Base-by-base conservation (phyloP, 1,140 invertebrate genomes). In the Musca vetustissima region DNA sequence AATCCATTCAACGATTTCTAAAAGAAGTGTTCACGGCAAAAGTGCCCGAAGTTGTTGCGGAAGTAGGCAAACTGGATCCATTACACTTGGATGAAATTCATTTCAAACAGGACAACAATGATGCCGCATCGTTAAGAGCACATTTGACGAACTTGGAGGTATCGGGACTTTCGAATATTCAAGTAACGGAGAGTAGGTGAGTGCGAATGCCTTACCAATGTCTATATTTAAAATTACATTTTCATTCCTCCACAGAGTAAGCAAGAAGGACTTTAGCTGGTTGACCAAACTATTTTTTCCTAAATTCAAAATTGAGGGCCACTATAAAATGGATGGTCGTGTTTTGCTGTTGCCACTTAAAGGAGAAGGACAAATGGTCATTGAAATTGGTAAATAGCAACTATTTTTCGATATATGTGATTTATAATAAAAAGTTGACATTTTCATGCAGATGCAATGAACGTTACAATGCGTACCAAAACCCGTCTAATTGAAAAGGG, bases 271-370 rank as follows among this genome's bases (percentile, higher is more conserved):
- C 11, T 89, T 88, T 72, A 85, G 86, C 71, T 90, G 89, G 81
- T 85, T 86, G 61, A 90, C 89, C 0, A 87, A 86, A 78, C 76
- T 90, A 15, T 80, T 83, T 67, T 75, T 90, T 2, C 88, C 88
- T 17, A 86, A 87, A 81, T 84, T 90, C 74, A 84, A 88, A 72
- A 86, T 91, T 49, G 89, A 91, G 75, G 89, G 89, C 4, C 87
- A 87, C 19, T 91, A 91, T 72, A 85, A 89, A 70, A 83, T 91
- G 67, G 85, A 86, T 70, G 90, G 90, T 32, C 87, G 89, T 71
- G 90, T 91, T 73, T 80, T 91, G n/a, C 79, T 91, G 2, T 87
- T 91, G 71, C 90, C 90, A 3, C 78, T 91, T 19, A 86, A 88
- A 55, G 90, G 90, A 2, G 83, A 85, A 47, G 90, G 90, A 6